A percentile compares a stretch with the other conserved stretches of the same genome.
These are phyloP conservation scores for Heliothis virescens DNA, from an alignment of 1,140 invertebrate genomes.

Conservation along the genomic window DNA sequence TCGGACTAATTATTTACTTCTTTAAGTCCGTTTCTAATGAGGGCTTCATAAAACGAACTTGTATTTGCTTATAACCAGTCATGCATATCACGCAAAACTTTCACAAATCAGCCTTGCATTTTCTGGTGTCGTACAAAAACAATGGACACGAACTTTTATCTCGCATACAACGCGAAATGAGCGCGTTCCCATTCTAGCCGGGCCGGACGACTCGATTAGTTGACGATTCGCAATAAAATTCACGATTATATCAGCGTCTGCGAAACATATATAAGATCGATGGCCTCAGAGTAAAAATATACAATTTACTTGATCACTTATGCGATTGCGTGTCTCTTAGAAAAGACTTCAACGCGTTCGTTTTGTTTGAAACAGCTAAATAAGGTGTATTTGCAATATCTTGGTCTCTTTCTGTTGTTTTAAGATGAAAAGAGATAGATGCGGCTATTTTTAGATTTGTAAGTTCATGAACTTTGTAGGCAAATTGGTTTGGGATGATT, in stretches of 20 bases:
- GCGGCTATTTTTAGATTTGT: neutral
- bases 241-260: slow-evolving; percentile 40
- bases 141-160: slow-evolving; percentile 64
- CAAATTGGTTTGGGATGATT: neutral
- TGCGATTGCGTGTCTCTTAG: slow-evolving; percentile 9
- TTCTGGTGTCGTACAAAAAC: slow-evolving; percentile 26
- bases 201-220: slow-evolving; percentile 51
- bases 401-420: neutral
- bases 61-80: no score
- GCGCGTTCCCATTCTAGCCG: slow-evolving; percentile 68
- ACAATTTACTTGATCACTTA: slow-evolving; percentile 14
- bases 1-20: no score
- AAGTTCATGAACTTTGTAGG: neutral
- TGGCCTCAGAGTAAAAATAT: slow-evolving; percentile 1
- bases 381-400: neutral
- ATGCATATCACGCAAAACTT: neutral
- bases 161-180: slow-evolving; percentile 67
- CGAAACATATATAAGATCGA: slow-evolving; percentile 32
- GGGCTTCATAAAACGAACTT: no score
- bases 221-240: slow-evolving; percentile 56
- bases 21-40: no score
- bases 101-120: slow-evolving; percentile 33
- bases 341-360: slow-evolving; percentile 63
- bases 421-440: neutral
- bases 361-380: neutral